Evolutionary conservation across 2,113 vertebrate genomes (phyloP).

Genomic region (Tylochromis polylepis): DNA sequence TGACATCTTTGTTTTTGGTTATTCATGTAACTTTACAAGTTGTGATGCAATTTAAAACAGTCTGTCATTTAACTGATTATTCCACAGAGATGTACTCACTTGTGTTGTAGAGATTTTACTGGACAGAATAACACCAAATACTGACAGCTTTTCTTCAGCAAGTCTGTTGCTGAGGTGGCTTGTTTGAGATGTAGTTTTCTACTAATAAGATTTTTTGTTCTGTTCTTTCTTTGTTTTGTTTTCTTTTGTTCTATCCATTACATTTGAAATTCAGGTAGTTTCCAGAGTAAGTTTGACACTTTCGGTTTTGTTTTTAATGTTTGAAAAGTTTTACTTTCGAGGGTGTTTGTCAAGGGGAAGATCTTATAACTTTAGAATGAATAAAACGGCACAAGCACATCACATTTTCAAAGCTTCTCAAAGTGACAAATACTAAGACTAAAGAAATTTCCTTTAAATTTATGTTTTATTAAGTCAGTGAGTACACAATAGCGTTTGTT

Average conservation of each 20-base stretch:
- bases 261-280: not conserved
- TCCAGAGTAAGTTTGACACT: not conserved
- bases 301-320: not conserved
- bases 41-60: not conserved
- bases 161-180: not conserved
- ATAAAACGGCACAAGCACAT: not conserved
- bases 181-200: not conserved
- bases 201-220: not conserved
- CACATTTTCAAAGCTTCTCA: not conserved
- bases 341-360: not conserved
- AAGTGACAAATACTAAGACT: not conserved
- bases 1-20: not conserved
- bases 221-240: not conserved
- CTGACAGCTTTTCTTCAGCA: not conserved
- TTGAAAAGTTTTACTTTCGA: not conserved
- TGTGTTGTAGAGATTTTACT: not conserved
- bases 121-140: not conserved
- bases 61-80: not conserved
- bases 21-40: not conserved
- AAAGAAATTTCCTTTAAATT: not conserved
- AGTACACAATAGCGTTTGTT: not conserved
- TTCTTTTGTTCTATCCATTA: not conserved
- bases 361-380: not conserved
- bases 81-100: not conserved
- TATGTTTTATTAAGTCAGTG: not conserved